A percentile compares a stretch with the other conserved stretches of the same genome.
Conservation (phyloP, 1,140 invertebrate species). For the Eufriesea mexicana region DNA sequence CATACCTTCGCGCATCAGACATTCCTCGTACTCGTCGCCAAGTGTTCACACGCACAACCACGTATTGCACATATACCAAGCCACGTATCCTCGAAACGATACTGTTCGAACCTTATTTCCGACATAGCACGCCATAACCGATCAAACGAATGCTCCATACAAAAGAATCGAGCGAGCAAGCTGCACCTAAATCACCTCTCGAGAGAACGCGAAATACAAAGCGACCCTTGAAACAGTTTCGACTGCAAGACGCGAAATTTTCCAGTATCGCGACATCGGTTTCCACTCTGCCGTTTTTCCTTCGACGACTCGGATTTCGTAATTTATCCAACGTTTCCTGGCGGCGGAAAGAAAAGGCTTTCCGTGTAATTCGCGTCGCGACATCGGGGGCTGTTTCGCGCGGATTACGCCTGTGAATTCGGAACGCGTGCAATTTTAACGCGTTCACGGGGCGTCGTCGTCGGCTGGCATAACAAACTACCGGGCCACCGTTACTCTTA, state of each 20-base stretch:
- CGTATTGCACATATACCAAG: too few relatives aligned
- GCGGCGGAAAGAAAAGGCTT: conserved; percentile 14
- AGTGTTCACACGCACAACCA: too few relatives aligned
- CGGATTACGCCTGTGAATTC: not conserved
- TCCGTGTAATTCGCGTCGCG: conserved; percentile 5
- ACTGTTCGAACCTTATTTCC: too few relatives aligned
- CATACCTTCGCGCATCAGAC: too few relatives aligned
- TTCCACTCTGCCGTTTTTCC: conserved; percentile 21
- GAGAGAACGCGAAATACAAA: not conserved
- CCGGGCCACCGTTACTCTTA: conserved; percentile 1
- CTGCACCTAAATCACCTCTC: too few relatives aligned
- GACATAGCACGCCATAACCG: too few relatives aligned
- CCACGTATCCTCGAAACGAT: too few relatives aligned
- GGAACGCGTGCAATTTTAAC: conserved; percentile 23
- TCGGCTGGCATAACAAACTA: not conserved
- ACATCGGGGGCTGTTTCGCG: not conserved
- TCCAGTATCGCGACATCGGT: not conserved
- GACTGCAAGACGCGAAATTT: not conserved
- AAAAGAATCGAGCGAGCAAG: too few relatives aligned
- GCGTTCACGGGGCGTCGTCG: not conserved
- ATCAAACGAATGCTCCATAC: too few relatives aligned
- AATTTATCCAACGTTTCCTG: not conserved
- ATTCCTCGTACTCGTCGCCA: too few relatives aligned
- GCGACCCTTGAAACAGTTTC: not conserved
- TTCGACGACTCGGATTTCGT: not conserved